A percentile compares a stretch with the other conserved stretches of the same genome.
These are phyloP conservation scores for Micrastur ruficollis DNA, from an alignment of 2,797 vertebrate species.

Conservation along the genomic window DNA sequence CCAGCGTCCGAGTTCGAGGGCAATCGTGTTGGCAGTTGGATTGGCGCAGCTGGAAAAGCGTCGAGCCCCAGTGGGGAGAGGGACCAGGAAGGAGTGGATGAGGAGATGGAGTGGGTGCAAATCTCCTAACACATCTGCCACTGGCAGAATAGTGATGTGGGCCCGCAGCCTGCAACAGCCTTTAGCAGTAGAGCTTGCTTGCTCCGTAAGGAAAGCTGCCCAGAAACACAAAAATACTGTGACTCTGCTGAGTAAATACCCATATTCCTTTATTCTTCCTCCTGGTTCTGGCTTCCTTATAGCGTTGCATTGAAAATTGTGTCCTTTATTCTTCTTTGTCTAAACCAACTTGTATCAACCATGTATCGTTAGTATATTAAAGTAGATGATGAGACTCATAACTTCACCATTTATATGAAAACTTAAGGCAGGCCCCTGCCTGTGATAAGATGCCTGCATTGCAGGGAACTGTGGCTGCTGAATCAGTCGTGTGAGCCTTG, in stretches of 20 bases:
- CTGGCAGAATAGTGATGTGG: not conserved
- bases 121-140: not conserved
- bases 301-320: rapidly evolving
- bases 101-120: not conserved
- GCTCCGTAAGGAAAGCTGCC: not conserved
- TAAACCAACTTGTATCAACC: not conserved
- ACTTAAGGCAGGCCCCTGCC: not conserved
- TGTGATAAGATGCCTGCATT: not conserved
- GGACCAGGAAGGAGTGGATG: not conserved
- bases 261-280: not conserved
- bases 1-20: rapidly evolving
- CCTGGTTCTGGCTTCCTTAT: not conserved
- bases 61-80: rapidly evolving
- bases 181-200: not conserved
- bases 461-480: not conserved
- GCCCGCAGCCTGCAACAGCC: rapidly evolving
- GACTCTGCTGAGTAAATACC: not conserved
- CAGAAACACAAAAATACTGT: not conserved
- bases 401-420: rapidly evolving
- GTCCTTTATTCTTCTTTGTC: not conserved
- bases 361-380: rapidly evolving
- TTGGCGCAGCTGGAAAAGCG: not conserved
- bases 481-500: rapidly evolving
- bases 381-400: not conserved
- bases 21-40: rapidly evolving